Conservation (phyloP, 2,888 invertebrate genomes). For the Abrostola triplasia region DNA sequence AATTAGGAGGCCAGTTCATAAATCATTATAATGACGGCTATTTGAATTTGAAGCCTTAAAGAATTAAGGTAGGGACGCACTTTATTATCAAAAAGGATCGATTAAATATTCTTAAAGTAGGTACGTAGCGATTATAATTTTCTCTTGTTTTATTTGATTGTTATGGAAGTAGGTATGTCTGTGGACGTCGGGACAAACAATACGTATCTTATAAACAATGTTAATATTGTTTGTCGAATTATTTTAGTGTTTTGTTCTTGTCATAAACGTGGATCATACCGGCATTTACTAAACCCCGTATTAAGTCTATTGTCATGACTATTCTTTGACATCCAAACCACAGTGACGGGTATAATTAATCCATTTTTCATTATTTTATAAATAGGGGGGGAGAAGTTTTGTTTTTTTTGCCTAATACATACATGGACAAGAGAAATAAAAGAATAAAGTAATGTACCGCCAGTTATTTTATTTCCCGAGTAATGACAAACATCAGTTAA, state of each 20-base stretch:
- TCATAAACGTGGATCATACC: no score
- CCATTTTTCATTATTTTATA: no score
- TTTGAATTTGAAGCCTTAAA: conserved; percentile 57
- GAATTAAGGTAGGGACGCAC: conserved; percentile 38
- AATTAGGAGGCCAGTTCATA: conserved; percentile 74
- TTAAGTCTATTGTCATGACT: no score
- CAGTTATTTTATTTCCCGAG: no score
- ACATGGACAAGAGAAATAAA: conserved; percentile 17
- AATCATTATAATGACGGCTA: conserved; percentile 74
- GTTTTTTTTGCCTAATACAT: conserved; percentile 27
- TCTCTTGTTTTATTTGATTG: background rate
- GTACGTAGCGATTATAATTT: conserved; percentile 6
- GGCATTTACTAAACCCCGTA: no score
- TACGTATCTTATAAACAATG: conserved; percentile 30
- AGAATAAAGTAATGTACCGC: background rate
- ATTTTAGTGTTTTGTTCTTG: conserved; percentile 30
- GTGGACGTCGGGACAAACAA: conserved; percentile 20
- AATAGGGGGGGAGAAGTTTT: no score
- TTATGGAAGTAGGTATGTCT: background rate
- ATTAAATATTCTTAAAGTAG: no score
- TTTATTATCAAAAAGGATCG: conserved; percentile 37
- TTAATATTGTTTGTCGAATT: conserved; percentile 46
- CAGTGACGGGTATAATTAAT: no score
- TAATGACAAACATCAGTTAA: background rate
- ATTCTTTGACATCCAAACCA: no score